Evolutionary conservation across 2,797 vertebrate species (phyloP).

Genomic region (Notamacropus eugenii): DNA sequence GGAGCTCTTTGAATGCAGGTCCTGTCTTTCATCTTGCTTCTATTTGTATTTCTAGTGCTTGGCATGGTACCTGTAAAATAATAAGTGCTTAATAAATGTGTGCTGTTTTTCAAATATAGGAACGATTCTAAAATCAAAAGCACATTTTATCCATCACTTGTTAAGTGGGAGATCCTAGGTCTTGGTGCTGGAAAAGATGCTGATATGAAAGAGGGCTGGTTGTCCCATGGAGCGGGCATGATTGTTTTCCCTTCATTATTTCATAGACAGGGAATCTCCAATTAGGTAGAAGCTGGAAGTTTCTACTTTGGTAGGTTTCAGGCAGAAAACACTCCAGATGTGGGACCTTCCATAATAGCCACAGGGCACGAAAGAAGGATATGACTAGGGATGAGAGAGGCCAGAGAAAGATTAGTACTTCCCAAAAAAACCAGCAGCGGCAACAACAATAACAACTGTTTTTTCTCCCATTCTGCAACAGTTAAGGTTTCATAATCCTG

Average conservation of each 20-base stretch:
- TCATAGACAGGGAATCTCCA: background rate
- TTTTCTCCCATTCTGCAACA: background rate
- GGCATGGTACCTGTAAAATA: too few relatives aligned
- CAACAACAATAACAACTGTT: background rate
- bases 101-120: background rate
- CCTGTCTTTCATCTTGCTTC: background rate
- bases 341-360: background rate
- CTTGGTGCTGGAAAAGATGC: background rate
- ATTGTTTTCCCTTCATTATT: background rate
- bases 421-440: too few relatives aligned
- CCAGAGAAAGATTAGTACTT: background rate
- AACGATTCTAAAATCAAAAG: background rate
- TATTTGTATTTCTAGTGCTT: background rate
- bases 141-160: background rate
- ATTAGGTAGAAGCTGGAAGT: background rate
- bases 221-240: background rate
- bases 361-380: background rate
- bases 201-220: background rate
- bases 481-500: slow-evolving; percentile 4
- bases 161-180: background rate
- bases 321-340: background rate
- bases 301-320: background rate
- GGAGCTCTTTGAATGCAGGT: background rate
- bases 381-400: background rate
- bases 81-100: background rate